A percentile compares a stretch with the other conserved stretches of the same genome.
Conservation (phyloP, 2,888 invertebrate species). For the Cryptops parisi region DNA sequence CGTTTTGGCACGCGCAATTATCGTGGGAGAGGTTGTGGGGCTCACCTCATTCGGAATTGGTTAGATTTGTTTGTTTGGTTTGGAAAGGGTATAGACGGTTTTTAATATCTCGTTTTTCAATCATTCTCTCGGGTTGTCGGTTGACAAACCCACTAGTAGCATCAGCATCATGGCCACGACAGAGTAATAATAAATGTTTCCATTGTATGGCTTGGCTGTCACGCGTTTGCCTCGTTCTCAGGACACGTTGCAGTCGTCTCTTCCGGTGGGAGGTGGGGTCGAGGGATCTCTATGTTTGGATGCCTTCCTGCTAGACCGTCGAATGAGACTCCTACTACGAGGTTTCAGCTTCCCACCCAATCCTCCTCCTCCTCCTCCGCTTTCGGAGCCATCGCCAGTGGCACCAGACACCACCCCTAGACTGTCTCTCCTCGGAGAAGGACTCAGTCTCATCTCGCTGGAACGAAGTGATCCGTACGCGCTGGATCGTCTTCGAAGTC, state of each 20-base stretch:
- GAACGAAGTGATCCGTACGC: conserved; percentile 39
- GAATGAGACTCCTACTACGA: conserved; percentile 56
- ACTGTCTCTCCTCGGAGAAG: conserved; percentile 18
- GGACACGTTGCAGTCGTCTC: conserved; percentile 55
- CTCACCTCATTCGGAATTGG: no score
- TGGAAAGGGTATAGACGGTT: no score
- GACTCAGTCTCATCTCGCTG: conserved; percentile 20
- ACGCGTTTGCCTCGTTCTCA: conserved; percentile 36
- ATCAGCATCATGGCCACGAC: no score
- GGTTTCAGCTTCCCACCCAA: conserved; percentile 41
- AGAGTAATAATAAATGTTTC: no score
- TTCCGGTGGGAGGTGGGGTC: conserved; percentile 24
- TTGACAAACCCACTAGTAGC: no score
- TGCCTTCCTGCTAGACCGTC: conserved; percentile 61
- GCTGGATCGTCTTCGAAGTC: conserved; percentile 53
- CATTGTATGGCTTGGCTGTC: no score
- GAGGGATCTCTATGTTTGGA: conserved; percentile 55
- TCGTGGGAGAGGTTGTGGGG: no score
- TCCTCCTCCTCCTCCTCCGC: conserved; percentile 4
- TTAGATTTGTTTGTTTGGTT: no score
- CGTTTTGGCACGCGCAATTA: no score
- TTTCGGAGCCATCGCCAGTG: conserved; percentile 3
- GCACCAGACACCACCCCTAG: conserved; percentile 19
- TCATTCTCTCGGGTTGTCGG: no score
- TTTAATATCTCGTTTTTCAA: no score